Conservation (phyloP, 2,888 invertebrate genomes). For the Bellardia bayeri region DNA sequence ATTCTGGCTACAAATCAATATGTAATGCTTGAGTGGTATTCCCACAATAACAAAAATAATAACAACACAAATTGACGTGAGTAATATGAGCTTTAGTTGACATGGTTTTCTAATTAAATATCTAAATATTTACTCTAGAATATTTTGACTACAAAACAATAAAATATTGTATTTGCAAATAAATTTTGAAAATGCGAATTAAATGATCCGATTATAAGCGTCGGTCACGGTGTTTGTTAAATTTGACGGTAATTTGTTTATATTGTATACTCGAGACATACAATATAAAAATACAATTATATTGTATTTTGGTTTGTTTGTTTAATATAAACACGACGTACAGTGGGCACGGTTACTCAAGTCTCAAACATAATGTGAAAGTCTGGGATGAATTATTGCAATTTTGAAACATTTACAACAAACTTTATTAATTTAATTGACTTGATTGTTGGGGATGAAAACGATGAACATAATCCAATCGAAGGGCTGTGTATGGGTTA, state of each 20-base stretch:
- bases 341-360: background rate
- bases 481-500: too few species aligned
- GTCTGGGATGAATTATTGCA: too few species aligned
- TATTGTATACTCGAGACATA: background rate
- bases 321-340: background rate
- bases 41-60: too few species aligned
- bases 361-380: background rate
- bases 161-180: background rate
- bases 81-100: background rate
- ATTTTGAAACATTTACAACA: too few species aligned
- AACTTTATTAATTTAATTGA: too few species aligned
- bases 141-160: background rate
- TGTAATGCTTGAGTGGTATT: too few species aligned
- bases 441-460: too few species aligned
- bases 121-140: background rate
- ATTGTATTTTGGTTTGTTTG: background rate
- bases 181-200: background rate
- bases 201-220: background rate
- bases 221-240: background rate
- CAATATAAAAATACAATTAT: background rate
- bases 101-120: background rate
- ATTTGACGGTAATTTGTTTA: background rate
- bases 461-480: too few species aligned
- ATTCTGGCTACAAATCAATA: too few species aligned
- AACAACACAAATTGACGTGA: background rate